phyloP scores from a whole-genome alignment of 2,888 invertebrate species.

The Horisme vitalbata region DNA sequence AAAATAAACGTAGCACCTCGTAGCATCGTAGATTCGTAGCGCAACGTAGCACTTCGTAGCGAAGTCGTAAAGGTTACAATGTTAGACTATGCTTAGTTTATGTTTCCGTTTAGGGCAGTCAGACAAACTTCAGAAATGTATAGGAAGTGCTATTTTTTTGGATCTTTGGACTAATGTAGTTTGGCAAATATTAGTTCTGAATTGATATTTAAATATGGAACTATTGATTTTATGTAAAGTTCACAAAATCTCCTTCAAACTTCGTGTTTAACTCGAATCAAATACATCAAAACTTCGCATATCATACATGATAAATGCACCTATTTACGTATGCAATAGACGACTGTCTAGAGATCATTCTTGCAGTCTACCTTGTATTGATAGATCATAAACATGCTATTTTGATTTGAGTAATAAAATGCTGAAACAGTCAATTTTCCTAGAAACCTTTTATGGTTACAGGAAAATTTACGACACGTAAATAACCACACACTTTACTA shows the following conservation, averaged over 20 bases:
- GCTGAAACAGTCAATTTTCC: conserved; percentile 25
- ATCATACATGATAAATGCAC: conserved; percentile 8
- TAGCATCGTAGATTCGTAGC: too few relatives aligned
- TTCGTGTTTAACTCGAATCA: conserved; percentile 4
- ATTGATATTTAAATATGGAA: background rate
- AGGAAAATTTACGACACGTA: conserved; percentile 14
- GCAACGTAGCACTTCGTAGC: too few relatives aligned
- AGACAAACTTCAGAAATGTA: too few relatives aligned
- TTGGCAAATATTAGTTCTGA: background rate
- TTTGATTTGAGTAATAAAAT: conserved; percentile 20
- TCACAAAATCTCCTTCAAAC: background rate
- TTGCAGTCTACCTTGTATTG: conserved; percentile 17
- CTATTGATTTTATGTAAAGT: background rate
- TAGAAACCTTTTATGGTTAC: conserved; percentile 15
- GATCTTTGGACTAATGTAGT: too few relatives aligned
- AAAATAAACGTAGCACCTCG: too few relatives aligned
- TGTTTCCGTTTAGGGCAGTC: too few relatives aligned
- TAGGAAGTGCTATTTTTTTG: too few relatives aligned
- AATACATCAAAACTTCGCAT: conserved; percentile 1
- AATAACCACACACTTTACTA: too few relatives aligned
- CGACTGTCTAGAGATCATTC: conserved; percentile 12
- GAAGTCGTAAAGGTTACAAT: too few relatives aligned
- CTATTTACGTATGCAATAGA: conserved; percentile 10
- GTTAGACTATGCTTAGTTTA: too few relatives aligned
- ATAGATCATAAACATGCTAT: conserved; percentile 31